Evolutionary conservation across 2,113 vertebrate genomes (phyloP), one percentile per base, ranked within the genome.

Genomic region (Formicarius rufipectus): DNA sequence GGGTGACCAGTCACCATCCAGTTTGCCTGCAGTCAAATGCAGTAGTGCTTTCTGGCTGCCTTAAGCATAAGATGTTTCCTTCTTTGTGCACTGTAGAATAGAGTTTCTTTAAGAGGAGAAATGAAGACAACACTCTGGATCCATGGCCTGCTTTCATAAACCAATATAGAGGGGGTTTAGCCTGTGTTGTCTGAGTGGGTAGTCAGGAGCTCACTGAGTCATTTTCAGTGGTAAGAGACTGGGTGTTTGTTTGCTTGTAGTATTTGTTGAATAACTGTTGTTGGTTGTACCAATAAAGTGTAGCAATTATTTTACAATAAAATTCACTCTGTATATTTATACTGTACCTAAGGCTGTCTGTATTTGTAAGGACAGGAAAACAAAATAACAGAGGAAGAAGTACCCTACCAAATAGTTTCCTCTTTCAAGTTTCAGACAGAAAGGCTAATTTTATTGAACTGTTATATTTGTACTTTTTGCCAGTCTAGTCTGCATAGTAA

Each of bases 281-380:
- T 64, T 71, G 53, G 68, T 30, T 76, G 62, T 95, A 89, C 75
- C 27, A 82, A 69, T 85, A 67, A 83, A 60, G 25, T 37, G 92
- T 90, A 78, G 73, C 25, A 56, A 53, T 87, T 92, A 53, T 90
- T 96, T 95, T 95, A 77, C 84, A 90, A 90, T 92, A 88, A 95
- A 96, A 84, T 17, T 67, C 53, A 23, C 39, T 49, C 69, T 92
- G 86, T 93, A 17, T 94, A 87, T 96, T 95, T 87, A 62, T 83
- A 84, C 30, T 63, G 33, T 66, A 71, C n/a, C 15, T 55, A 59
- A 58, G 19, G 40, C 63, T 67, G 52, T 40, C 11, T 64, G 4
- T 64, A 80, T 67, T 66, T 92, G 27, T 63, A 44, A 58, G 5
- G 33, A 53, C 55, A 74, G 44, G 33, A 69, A 59, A 53, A 40